Base-by-base conservation (phyloP, 1,140 invertebrate genomes). In the Hylyphantes graminicola region DNA sequence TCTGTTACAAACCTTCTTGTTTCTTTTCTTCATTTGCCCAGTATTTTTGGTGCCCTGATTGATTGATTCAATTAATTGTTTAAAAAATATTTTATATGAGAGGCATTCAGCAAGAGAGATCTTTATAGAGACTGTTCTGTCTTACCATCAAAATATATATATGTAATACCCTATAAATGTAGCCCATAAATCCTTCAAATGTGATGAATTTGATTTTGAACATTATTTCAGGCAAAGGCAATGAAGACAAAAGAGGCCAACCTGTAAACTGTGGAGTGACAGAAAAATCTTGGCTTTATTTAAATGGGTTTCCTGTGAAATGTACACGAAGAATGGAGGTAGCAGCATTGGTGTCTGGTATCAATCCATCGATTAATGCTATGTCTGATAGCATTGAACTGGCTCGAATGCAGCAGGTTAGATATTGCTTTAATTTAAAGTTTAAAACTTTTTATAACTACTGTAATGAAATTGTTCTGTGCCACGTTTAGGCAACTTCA, bases 211-310 rank as follows among this genome's bases (percentile, higher is more conserved):
- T 59, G 57, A 59, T n/a, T 59, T 59, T n/a, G n/a, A n/a, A 59
- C 5, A 13, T 17, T 7, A 68, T 72, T 79, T 78, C 86, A 94
- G 94, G 93, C 15, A 98, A 98, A 92, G 96, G 96, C 51, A 97
- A 96, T 91, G 97, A 98, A 89, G 97, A 99, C 89, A 98, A 97
- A 90, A 91, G 97, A 83, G 97, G 97, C 0, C 94, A 97, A 89
- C 94, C 96, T 54, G 95, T 98, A n/a, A 94, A 93, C 50, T 90
- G 93, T 81, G 95, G 95, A 63, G 93, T 96, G 12, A 92, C 93
- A 51, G 95, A 95, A 3, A 93, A 94, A 79, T 97, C 95, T 0
- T 98, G 97, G 97, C 89, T 98, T 0, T 98, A 98, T 90, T 93
- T 97, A 17, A 96, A 96, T 89, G 96, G 96, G 0, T 92, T 95